Evolutionary conservation across 2,888 invertebrate species (phyloP).

Genomic region (Sarcophaga caerulescens): DNA sequence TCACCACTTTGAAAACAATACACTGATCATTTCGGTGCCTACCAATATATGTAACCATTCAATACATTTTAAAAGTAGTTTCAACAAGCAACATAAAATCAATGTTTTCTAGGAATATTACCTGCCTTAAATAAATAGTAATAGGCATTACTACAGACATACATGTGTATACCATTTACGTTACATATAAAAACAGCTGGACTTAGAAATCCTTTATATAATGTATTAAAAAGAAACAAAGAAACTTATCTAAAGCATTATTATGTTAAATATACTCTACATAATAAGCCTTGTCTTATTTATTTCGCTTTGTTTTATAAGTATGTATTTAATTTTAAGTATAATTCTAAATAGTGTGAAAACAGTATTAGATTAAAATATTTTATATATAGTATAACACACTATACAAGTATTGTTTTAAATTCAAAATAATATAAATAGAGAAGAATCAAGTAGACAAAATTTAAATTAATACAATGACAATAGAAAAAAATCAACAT

Average conservation of each 20-base stretch:
- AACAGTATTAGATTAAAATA: constrained; percentile 35
- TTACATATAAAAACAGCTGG: no score
- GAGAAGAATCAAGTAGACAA: constrained; percentile 23
- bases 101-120: no score
- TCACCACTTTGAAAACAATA: no score
- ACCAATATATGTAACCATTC: no score
- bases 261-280: not conserved
- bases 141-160: no score
- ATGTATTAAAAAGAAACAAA: not conserved
- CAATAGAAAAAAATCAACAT: constrained; percentile 10
- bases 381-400: constrained; percentile 22
- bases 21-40: no score
- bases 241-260: not conserved
- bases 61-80: no score
- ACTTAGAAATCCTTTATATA: not conserved
- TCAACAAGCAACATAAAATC: no score
- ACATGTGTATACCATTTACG: no score
- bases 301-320: constrained; percentile 15
- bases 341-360: constrained; percentile 36
- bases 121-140: no score
- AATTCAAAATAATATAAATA: constrained; percentile 2
- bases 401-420: constrained; percentile 1
- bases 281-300: constrained; percentile 5
- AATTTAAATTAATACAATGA: constrained; percentile 25
- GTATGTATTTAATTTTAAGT: constrained; percentile 23